Evolutionary conservation across 2,113 vertebrate genomes (phyloP).

Genomic region (Anarhynchus alexandrinus): DNA sequence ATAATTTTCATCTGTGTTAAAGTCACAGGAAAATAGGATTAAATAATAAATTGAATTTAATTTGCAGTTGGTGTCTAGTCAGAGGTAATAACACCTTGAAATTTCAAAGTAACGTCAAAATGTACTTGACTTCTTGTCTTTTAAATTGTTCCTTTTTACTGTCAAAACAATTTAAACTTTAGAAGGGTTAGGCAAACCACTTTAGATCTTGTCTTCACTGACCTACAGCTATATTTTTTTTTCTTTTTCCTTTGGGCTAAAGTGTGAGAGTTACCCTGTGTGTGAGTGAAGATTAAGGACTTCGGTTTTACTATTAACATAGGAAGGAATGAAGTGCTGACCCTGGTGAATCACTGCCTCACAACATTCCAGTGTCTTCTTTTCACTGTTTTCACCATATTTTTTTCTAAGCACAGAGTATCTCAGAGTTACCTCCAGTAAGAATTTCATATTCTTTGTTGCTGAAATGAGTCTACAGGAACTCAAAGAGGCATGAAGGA

Average conservation of each 20-base stretch:
- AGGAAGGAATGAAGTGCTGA: neutral
- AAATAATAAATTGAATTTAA: neutral
- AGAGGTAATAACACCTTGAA: neutral
- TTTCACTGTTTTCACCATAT: neutral
- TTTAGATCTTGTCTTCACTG: neutral
- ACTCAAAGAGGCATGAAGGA: neutral
- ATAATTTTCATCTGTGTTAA: neutral
- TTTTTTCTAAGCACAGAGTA: neutral
- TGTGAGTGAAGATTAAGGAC: neutral
- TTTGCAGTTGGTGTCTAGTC: neutral
- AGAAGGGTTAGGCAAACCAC: neutral
- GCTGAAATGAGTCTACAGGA: neutral
- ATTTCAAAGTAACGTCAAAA: slow-evolving; percentile 2
- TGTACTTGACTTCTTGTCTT: neutral
- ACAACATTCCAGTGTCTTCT: neutral
- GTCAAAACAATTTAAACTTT: neutral
- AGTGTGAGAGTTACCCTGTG: neutral
- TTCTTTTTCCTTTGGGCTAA: neutral
- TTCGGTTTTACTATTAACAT: neutral
- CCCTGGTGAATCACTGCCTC: neutral
- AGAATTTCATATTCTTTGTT: neutral
- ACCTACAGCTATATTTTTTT: neutral
- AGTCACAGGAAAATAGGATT: neutral
- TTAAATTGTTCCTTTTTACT: neutral
- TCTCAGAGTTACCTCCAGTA: neutral